Evolutionary conservation across 2,113 vertebrate genomes (phyloP).

Genomic region (Polypterus senegalus): DNA sequence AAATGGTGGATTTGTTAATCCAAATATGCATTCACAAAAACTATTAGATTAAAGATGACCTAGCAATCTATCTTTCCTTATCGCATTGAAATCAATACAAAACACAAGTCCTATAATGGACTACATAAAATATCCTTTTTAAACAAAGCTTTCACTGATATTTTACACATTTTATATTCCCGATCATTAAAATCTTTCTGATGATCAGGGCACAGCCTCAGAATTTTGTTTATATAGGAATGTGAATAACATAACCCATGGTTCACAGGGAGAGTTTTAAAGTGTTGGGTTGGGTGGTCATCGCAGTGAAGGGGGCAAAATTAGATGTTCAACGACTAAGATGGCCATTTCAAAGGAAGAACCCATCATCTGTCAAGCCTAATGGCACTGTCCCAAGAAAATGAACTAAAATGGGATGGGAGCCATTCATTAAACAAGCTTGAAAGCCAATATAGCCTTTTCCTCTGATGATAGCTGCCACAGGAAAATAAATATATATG

Average conservation of each 20-base stretch:
- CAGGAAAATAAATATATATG: conserved; percentile 44
- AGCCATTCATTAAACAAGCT: conserved; percentile 38
- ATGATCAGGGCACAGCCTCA: conserved; percentile 19
- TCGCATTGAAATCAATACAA: too few relatives aligned
- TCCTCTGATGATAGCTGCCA: conserved; percentile 25
- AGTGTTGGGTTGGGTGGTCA: background rate
- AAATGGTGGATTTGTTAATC: too few relatives aligned
- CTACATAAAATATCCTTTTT: too few relatives aligned
- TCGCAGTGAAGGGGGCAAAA: conserved; percentile 23
- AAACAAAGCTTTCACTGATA: too few relatives aligned
- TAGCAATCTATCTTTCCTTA: too few relatives aligned
- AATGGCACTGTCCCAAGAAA: conserved; percentile 46
- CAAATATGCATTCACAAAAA: too few relatives aligned
- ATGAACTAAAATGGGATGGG: conserved; percentile 43
- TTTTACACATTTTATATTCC: too few relatives aligned
- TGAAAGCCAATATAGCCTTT: conserved; percentile 16
- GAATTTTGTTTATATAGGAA: conserved; percentile 31
- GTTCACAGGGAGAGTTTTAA: conserved; percentile 8
- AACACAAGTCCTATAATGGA: too few relatives aligned
- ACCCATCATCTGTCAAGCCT: conserved; percentile 52
- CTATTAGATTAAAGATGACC: too few relatives aligned
- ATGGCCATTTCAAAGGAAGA: conserved; percentile 44
- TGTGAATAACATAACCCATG: conserved; percentile 40
- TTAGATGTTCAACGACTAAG: conserved; percentile 52
- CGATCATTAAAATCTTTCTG: too few relatives aligned